Evolutionary conservation across 1,140 invertebrate species (phyloP), one percentile per base, ranked within the genome.

Genomic region (Ladona fulva): DNA sequence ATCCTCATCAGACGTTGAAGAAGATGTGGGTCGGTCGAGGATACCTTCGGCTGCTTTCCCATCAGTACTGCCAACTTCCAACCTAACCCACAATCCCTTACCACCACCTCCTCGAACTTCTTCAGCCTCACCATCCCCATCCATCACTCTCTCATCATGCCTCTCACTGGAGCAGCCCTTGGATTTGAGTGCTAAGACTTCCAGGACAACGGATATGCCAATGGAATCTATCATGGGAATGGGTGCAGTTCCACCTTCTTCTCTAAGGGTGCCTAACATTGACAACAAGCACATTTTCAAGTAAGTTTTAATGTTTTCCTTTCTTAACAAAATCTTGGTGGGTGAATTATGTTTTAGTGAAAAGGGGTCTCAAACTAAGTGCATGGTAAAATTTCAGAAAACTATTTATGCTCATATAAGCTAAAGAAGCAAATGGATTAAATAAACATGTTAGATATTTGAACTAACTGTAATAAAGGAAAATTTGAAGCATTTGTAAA

Each of bases 261-360:
- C 80, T 22, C 80, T 81, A 25, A 80, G 80, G 76, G 80, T 81
- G 75, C 81, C 81, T 24, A 80, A 83, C 81, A 85, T 89, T 79
- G 90, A 92, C 81, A 86, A 87, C 80, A 92, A 91, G 83, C 88
- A 86, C 80, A 87, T 91, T 80, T 91, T 91, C 85, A 91, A 91
- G 91, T 92, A 83, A 90, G 89, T 88, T 83, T 12, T 25, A 37
- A 37, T 37, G 1, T 37, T 37, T 37, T 37, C 8, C 1, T 37
- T 37, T 5, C 29, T 37, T 37, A 37, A n/a, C n/a, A n/a, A n/a
- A n/a, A n/a, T n/a, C n/a, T n/a, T n/a, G n/a, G n/a, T n/a, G n/a
- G n/a, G n/a, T n/a, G n/a, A n/a, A n/a, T n/a, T n/a, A n/a, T n/a
- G n/a, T n/a, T n/a, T n/a, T n/a, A n/a, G n/a, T n/a, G n/a, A n/a